A percentile compares a stretch with the other conserved stretches of the same genome.
These are phyloP conservation scores for Bicyclus anynana DNA, from an alignment of 1,140 invertebrate genomes.

Conservation along the genomic window DNA sequence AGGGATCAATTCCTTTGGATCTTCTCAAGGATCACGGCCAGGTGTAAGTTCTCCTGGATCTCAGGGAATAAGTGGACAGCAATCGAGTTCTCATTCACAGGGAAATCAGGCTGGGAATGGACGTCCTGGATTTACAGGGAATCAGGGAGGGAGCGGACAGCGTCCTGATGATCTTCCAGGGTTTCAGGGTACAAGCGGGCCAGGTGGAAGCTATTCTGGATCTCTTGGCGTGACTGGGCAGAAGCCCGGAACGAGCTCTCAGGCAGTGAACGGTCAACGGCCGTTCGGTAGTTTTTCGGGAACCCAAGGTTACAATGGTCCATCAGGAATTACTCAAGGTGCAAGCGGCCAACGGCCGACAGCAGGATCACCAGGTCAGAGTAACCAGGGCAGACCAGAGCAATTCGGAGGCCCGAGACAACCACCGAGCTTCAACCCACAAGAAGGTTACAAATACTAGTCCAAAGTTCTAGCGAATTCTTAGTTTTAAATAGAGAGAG, in stretches of 20 bases:
- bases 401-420: slow-evolving; percentile 51
- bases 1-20: not conserved
- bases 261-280: not conserved
- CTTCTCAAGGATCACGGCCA: not conserved
- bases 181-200: not conserved
- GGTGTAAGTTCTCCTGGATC: not conserved
- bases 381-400: slow-evolving; percentile 19
- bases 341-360: slow-evolving; percentile 8
- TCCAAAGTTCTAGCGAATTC: slow-evolving; percentile 30
- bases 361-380: slow-evolving; percentile 1
- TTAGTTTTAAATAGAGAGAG: slow-evolving; percentile 12
- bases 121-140: not conserved
- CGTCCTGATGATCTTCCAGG: not conserved
- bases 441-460: slow-evolving; percentile 70
- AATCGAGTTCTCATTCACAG: not conserved
- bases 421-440: slow-evolving; percentile 59
- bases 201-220: not conserved
- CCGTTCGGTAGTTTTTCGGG: slow-evolving; percentile 5
- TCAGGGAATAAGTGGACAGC: not conserved
- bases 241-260: not conserved
- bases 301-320: slow-evolving; percentile 10
- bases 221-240: not conserved
- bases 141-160: not conserved
- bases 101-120: not conserved
- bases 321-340: too few species aligned